Evolutionary conservation across 2,888 invertebrate species (phyloP), one percentile per base, ranked within the genome.

Genomic region (Eledona agricola): DNA sequence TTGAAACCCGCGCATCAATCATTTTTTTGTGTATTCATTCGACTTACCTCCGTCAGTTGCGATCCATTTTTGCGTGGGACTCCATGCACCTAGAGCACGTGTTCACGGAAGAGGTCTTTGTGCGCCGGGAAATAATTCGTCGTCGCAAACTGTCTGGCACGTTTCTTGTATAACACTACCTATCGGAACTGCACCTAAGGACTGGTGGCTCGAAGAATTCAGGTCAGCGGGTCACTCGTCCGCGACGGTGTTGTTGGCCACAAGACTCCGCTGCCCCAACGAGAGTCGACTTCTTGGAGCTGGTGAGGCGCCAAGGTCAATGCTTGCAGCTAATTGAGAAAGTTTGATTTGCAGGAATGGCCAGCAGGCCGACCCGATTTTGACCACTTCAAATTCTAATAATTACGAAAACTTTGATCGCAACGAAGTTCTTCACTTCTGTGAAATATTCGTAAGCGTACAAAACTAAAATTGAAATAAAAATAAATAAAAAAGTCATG

Each of bases 151-250:
- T 43, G 45, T 43, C 50, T 37, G 31, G 49, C 54, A 54, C 54
- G 54, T 45, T 54, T 34, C 45, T 53, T 50, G 32, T 29, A 49
- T 35, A 43, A 45, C 55, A 51, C 51, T 55, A 53, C 37, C 47
- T 37, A 49, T 53, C 59, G 60, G 54, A 52, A 49, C 42, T 51
- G 29, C 49, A 47, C 45, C 46, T 55, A 57, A 56, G 55, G 60
- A 62, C 59, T 59, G 63, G 64, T 61, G 63, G 59, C 62, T 61
- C 42, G 57, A 57, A 59, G 58, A 63, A 76, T 73, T 63, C 68
- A 67, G 76, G 76, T 68, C 74, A 76, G 58, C 67, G 64, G 74
- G 76, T 74, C 74, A 73, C 67, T 72, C 71, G 72, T 71, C 72
- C 75, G 73, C 71, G 67, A 71, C 74, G 68, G 62, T 59, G 68